A percentile compares a stretch with the other conserved stretches of the same genome.
These are phyloP conservation scores for Ptychadena robeensis DNA, from an alignment of 2,797 vertebrate genomes.

Conservation along the genomic window DNA sequence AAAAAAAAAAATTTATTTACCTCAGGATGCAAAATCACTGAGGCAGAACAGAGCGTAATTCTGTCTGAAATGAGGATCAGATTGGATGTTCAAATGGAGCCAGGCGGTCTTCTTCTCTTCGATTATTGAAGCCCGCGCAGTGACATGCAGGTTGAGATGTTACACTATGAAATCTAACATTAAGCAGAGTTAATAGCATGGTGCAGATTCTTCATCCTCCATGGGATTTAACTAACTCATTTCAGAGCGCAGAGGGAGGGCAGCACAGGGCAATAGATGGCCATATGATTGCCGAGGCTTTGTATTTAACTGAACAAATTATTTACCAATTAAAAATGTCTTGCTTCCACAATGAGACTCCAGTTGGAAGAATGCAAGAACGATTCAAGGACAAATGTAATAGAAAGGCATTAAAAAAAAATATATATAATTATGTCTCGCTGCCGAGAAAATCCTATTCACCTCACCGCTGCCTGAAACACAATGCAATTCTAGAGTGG, in stretches of 20 bases:
- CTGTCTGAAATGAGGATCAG: conserved; percentile 51
- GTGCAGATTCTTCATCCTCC: conserved; percentile 31
- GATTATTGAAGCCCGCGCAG: conserved; percentile 26
- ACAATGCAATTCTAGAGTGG: conserved; percentile 15
- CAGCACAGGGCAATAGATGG: conserved; percentile 26
- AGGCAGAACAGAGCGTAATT: conserved; percentile 48
- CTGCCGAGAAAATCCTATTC: conserved; percentile 37
- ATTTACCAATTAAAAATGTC: conserved; percentile 46
- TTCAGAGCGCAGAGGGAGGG: conserved; percentile 33
- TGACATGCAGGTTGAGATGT: conserved; percentile 45
- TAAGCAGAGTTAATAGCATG: conserved; percentile 49
- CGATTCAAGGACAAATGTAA: conserved; percentile 38
- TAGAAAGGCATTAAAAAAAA: neutral
- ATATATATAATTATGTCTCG: neutral
- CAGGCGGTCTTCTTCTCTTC: conserved; percentile 35
- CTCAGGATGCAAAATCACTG: conserved; percentile 49
- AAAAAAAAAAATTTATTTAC: conserved; percentile 39
- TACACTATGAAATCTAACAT: conserved; percentile 49
- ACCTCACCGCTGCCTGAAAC: conserved; percentile 20
- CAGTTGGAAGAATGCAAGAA: conserved; percentile 8
- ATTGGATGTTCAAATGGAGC: conserved; percentile 51
- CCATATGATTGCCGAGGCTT: neutral
- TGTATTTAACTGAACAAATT: conserved; percentile 28
- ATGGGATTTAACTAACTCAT: conserved; percentile 49
- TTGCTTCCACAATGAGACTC: neutral